Evolutionary conservation across 1,140 invertebrate species (phyloP), one percentile per base, ranked within the genome.

Genomic region (Magallana angulata): DNA sequence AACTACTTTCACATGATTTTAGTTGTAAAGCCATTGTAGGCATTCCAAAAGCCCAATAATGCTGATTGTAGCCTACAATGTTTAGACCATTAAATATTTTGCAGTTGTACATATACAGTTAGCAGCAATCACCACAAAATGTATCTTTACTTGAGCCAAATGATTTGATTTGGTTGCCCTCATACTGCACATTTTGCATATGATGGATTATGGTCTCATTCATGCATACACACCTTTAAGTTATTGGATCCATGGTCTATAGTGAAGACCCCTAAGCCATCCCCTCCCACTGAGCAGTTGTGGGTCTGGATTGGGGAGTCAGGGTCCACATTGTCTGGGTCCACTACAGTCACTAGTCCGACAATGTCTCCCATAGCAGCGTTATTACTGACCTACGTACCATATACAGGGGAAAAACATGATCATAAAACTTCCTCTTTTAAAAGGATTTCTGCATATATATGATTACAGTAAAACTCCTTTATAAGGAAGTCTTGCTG

Each of bases 311-410:
- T 71, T 8, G 87, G 56, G 30, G n/a, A 59, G 2, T 85, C 82
- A 5, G 88, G 89, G 8, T 59, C 82, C 5, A 76, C 24, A 68
- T 93, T 93, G 68, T 93, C 92, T 18, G 92, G 92, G 85, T 93
- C 92, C 11, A n/a, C 82, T 1, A 93, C 90, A 7, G 76, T 64
- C 2, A 92, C 71, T 24, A 90, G 85, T 18, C 88, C 91, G 9
- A 93, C 90, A 16, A 87, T 85, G 3, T 88, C 86, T 16, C 90
- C 91, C 36, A 71, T 60, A 12, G 12, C 30, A 59, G 91, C 91
- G 64, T 82, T 82, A 58, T 90, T 90, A 57, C 88, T 86, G 5
- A 92, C 88, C 92, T 92, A 76, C 60, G 12, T 62, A 62, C 36
- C 36, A 48, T 48, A 48, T 48, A 48, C 36, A 48, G 36, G 24